Conservation (phyloP, 2,797 vertebrate species). For the Saxicola maurus region DNA sequence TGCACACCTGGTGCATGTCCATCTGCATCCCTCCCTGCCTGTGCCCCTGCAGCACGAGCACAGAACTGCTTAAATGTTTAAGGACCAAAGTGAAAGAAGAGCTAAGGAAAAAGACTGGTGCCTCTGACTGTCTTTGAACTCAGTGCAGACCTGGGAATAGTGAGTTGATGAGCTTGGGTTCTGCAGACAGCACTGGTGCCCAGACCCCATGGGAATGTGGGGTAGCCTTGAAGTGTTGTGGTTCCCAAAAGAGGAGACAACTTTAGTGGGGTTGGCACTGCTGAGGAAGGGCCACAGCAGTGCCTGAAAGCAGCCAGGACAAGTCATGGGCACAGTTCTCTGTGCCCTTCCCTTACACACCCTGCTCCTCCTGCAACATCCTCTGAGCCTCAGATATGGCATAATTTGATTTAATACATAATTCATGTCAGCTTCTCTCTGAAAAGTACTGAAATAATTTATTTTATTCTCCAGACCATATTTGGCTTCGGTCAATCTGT, state of each 20-base stretch:
- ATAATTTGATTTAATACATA: not conserved
- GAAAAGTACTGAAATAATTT: not conserved
- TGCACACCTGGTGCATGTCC: not conserved
- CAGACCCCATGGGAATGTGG: not conserved
- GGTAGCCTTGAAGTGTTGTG: not conserved
- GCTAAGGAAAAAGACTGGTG: not conserved
- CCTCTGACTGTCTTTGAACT: not conserved
- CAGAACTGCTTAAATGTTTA: not conserved
- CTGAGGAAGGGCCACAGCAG: not conserved
- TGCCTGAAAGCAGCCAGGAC: not conserved
- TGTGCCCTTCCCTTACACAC: not conserved
- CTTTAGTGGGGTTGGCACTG: not conserved
- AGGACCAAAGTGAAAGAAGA: not conserved
- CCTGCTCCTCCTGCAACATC: not conserved
- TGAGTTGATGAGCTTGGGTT: rapidly evolving
- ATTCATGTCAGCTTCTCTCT: not conserved
- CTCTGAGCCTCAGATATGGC: not conserved
- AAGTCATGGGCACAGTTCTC: not conserved
- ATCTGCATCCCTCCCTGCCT: rapidly evolving
- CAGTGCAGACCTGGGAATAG: not conserved
- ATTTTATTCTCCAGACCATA: not conserved
- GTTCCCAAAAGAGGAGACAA: not conserved
- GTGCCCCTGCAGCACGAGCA: not conserved
- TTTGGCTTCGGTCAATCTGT: conserved; percentile 4
- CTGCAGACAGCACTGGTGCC: not conserved